Base-by-base conservation (phyloP, 2,113 vertebrate species). In the Axis porcinus region DNA sequence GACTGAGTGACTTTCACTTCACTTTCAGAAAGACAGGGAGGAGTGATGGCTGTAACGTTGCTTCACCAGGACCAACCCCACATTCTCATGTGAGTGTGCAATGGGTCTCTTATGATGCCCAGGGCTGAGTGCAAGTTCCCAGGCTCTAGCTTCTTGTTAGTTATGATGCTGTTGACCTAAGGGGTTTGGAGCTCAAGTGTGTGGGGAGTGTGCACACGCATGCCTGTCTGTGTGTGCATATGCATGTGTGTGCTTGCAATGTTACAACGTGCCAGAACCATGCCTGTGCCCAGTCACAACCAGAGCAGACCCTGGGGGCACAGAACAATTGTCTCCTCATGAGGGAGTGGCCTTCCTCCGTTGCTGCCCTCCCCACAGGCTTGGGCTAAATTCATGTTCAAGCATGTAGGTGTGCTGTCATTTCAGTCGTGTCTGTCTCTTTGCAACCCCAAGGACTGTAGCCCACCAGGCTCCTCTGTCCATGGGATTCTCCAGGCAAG, bases 51-150 rank as follows among this genome's bases (percentile, higher is more conserved):
- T 52, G 33, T 40, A 30, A 40, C 17, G 25, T 13, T 33, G 7
- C 40, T 36, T 57, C 25, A 40, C 30, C 17, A 13, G 33, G 25
- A 12, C 23, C 28, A 25, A 30, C 27, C 3, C 17, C 0, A 2
- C 7, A 0, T 5, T 11, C 28, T 88, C 7, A 27, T 10, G 12
- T n/a, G 11, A 70, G 2, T 6, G 27, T 12, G 6, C 1, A 0
- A 1, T 2, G 1, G 2, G 3, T 9, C 33, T 67, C 36, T 21
- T 25, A 13, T 2, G 25, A 60, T 3, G 5, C 3, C 11, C 33
- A 1, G 7, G 1, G 3, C 36, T 5, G 10, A 30, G 5, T 16
- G 50, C 25, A 45, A 70, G 33, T 40, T 10, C 50, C 40, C 52
- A 52, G 2, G 17, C 21, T 28, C 28, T 16, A n/a, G 33, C 12